Base-by-base conservation (phyloP, 2,797 vertebrate species). In the Malacoctenus gilli region DNA sequence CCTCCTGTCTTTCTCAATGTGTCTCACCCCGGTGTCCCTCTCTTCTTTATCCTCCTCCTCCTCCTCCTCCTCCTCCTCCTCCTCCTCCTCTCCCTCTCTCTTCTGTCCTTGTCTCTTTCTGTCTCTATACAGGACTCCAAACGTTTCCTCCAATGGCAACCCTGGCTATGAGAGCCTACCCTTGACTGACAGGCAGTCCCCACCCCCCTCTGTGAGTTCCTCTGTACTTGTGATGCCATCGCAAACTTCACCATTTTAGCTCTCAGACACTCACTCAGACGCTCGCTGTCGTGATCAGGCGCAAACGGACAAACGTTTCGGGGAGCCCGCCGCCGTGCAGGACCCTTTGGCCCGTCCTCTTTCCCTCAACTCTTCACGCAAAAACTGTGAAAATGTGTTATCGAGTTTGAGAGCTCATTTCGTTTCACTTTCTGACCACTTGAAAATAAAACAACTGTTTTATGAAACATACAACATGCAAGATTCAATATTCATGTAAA, bases 111-210 rank as follows among this genome's bases (percentile, higher is more conserved):
- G 81, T 91, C 83, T 91, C 82, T 90, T 69, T 92, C 86, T 91
- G 71, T 91, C 88, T 91, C 85, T 83, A 82, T 42, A 74, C 92
- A 96, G 95, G 95, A 96, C 92, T 96, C 95, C 90, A 96, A 96
- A 93, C 94, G 94, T 90, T 95, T 95, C 85, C 94, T 96, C 89
- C 95, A 96, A 94, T 96, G 95, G 95, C 95, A 96, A 94, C 94
- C 95, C 82, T 96, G 94, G 91, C 93, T 96, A 94, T 96, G 95
- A 96, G 92, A 94, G 92, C 85, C 89, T 94, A 77, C 89, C 93
- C 85, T 82, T 93, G 80, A 91, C 90, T 88, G 90, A 93, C 82
- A 91, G 92, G 90, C 93, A 93, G 91, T 91, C 88, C 92, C 92
- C 92, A 85, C 93, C 92, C 89, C 93, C 92, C 85, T 93, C 93